Evolutionary conservation across 2,113 vertebrate species (phyloP).

Genomic region (Brienomyrus longianalis): DNA sequence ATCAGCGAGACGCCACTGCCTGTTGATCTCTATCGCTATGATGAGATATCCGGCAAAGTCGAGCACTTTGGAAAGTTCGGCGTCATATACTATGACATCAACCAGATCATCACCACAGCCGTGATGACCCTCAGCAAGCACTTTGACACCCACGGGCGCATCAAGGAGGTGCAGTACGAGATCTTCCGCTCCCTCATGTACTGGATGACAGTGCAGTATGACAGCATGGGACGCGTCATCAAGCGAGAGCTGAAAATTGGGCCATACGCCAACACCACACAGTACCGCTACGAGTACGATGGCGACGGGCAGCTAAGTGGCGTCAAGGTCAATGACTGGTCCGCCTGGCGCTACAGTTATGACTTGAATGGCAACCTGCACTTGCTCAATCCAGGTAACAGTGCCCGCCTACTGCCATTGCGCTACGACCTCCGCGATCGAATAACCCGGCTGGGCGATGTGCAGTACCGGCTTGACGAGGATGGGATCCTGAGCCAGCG

Average conservation of each 20-base stretch:
- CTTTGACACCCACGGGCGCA: conserved; percentile 93
- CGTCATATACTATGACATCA: conserved; percentile 97
- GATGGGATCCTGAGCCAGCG: conserved; percentile 90
- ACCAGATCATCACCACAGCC: conserved; percentile 96
- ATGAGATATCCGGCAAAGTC: conserved; percentile 97
- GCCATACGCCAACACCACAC: conserved; percentile 94
- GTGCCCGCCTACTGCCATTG: conserved; percentile 81
- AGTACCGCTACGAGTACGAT: conserved; percentile 95
- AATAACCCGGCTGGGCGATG: conserved; percentile 86
- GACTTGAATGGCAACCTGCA: conserved; percentile 97
- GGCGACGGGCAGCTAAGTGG: conserved; percentile 92
- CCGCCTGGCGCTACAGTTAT: conserved; percentile 97
- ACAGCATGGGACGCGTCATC: conserved; percentile 94
- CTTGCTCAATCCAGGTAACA: conserved; percentile 88
- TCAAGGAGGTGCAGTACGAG: conserved; percentile 98
- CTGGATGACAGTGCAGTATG: conserved; percentile 98
- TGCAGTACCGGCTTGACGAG: conserved; percentile 91
- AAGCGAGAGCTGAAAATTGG: conserved; percentile 97
- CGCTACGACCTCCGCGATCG: conserved; percentile 93
- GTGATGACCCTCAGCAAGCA: conserved; percentile 99
- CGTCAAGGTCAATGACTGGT: conserved; percentile 92
- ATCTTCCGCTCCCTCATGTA: conserved; percentile 98
- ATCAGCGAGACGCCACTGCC: conserved; percentile 96
- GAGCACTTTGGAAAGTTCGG: conserved; percentile 98
- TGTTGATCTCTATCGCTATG: conserved; percentile 92